Evolutionary conservation across 2,888 invertebrate genomes (phyloP).

Genomic region (Himalopsyche tibetana): DNA sequence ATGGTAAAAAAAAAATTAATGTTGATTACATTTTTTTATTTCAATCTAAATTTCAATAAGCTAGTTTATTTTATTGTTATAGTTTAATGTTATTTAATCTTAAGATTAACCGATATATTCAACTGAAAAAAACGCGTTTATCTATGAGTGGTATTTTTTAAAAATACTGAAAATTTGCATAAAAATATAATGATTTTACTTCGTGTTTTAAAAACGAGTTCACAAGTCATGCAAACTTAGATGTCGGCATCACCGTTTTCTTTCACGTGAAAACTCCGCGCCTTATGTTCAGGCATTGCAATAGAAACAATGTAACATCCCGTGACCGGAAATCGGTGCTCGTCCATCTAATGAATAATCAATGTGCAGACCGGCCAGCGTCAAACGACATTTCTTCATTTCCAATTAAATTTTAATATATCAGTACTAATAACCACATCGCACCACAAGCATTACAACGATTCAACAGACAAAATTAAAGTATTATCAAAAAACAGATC

Average conservation of each 20-base stretch:
- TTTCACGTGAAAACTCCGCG: slow-evolving; percentile 28
- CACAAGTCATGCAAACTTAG: too few species aligned
- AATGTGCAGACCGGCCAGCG: slow-evolving; percentile 45
- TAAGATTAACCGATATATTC: too few species aligned
- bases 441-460: neutral
- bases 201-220: too few species aligned
- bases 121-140: too few species aligned
- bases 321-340: slow-evolving; percentile 54
- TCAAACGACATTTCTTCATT: slow-evolving; percentile 50
- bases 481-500: neutral
- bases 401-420: slow-evolving; percentile 46
- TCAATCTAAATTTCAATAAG: too few species aligned
- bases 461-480: neutral
- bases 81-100: too few species aligned
- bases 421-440: slow-evolving; percentile 38
- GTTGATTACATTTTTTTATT: too few species aligned
- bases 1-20: too few species aligned
- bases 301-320: slow-evolving; percentile 47
- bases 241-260: neutral
- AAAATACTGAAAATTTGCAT: too few species aligned
- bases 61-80: too few species aligned
- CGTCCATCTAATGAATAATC: slow-evolving; percentile 58
- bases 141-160: too few species aligned
- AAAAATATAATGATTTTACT: too few species aligned
- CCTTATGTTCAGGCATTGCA: neutral